Percentiles rank a stretch among this genome's conserved stretches.
These are phyloP conservation scores for Apostichopus japonicus DNA, from an alignment of 35 echinoderm and acorn worm species.

Conservation along the genomic window DNA sequence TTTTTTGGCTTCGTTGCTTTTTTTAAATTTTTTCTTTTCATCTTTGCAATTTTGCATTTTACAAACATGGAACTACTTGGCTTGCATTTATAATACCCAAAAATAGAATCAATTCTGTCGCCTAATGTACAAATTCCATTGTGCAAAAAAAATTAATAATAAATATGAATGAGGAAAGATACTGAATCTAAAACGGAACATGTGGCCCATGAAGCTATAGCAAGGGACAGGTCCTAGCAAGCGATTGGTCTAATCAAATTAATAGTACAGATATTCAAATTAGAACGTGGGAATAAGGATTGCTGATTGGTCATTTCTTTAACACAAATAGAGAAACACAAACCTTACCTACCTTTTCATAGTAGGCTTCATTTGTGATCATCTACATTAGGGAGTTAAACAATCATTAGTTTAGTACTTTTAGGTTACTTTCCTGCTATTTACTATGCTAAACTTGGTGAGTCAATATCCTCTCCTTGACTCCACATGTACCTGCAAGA, in stretches of 20 bases:
- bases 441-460: too few species aligned
- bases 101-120: conserved; percentile 10
- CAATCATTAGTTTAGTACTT: too few species aligned
- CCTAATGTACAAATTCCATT: neutral
- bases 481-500: too few species aligned
- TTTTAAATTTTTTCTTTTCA: too few species aligned
- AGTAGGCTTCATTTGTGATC: too few species aligned
- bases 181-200: neutral
- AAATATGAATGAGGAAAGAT: neutral
- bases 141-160: neutral
- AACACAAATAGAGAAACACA: too few species aligned
- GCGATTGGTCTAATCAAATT: neutral
- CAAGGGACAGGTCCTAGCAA: neutral
- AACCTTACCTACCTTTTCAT: too few species aligned
- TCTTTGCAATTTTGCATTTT: neutral
- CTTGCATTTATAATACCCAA: neutral
- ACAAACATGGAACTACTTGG: neutral
- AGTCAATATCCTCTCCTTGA: too few species aligned
- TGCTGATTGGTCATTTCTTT: neutral
- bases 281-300: neutral
- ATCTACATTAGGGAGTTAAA: too few species aligned
- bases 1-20: neutral
- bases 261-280: neutral
- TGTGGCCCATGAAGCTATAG: neutral
- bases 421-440: too few species aligned